phyloP scores from a whole-genome alignment of 2,113 vertebrate genomes.

The Alexandromys fortis region DNA sequence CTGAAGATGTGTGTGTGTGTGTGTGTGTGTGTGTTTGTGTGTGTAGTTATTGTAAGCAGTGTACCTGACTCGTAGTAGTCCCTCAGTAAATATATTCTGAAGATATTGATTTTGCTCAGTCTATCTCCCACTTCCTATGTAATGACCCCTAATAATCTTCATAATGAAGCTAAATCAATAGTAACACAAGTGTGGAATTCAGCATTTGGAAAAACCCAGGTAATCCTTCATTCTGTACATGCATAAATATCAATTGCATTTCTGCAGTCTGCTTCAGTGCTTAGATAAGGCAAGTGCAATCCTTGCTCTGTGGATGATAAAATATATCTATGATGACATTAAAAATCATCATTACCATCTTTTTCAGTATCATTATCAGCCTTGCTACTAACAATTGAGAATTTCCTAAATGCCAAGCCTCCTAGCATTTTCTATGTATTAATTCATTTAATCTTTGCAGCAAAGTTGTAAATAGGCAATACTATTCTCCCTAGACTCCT shows the following conservation, averaged over 20 bases:
- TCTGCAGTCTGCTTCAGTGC: background rate
- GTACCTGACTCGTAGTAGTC: background rate
- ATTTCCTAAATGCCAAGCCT: background rate
- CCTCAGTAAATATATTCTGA: constrained; percentile 56
- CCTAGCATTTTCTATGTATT: constrained; percentile 20
- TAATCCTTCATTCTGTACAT: constrained; percentile 55
- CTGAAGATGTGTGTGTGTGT: background rate
- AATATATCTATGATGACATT: constrained; percentile 13
- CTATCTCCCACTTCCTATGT: constrained; percentile 62
- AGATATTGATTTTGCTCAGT: constrained; percentile 54
- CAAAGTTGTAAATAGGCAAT: background rate
- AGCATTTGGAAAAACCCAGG: constrained; percentile 45
- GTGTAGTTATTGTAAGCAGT: background rate
- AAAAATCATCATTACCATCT: background rate
- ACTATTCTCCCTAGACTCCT: background rate
- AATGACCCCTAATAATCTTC: constrained; percentile 65
- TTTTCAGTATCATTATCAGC: background rate
- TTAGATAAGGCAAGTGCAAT: background rate
- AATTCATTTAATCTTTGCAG: constrained; percentile 18
- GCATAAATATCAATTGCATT: constrained; percentile 69
- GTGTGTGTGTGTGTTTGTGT: no score
- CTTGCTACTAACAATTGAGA: background rate
- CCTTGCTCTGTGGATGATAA: background rate
- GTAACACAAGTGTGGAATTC: constrained; percentile 57
- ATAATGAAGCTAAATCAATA: constrained; percentile 68